Percentiles rank a stretch among this genome's conserved stretches.
Evolutionary conservation across 2,113 vertebrate genomes (phyloP).

Genomic region (Vicugna pacos): DNA sequence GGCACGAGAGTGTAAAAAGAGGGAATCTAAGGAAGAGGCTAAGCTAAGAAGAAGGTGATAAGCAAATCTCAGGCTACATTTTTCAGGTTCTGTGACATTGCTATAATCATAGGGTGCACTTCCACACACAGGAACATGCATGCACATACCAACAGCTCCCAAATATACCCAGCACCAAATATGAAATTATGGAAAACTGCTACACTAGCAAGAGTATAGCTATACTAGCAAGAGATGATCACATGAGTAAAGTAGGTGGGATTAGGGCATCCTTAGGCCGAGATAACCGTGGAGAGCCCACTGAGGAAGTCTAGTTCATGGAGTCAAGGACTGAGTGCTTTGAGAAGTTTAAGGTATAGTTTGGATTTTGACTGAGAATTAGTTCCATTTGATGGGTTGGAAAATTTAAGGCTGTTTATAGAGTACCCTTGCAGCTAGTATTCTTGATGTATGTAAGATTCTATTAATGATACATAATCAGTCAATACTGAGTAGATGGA

Average conservation of each 20-base stretch:
- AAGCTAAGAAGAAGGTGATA: not conserved
- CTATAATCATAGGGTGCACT: not conserved
- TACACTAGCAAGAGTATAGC: not conserved
- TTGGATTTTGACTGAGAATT: not conserved
- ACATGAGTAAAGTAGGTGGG: not conserved
- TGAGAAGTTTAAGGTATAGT: not conserved
- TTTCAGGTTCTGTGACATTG: not conserved
- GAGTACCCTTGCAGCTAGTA: not conserved
- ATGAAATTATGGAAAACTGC: not conserved
- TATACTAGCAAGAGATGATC: not conserved
- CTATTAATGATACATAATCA: not conserved
- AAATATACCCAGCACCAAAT: not conserved
- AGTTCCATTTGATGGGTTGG: not conserved
- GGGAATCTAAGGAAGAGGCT: not conserved
- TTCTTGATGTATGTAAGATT: not conserved
- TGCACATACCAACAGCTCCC: not conserved
- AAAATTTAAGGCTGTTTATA: not conserved
- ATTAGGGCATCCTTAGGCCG: not conserved
- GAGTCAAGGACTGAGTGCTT: not conserved
- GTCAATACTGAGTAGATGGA: not conserved
- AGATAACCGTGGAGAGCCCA: not conserved
- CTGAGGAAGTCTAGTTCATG: not conserved
- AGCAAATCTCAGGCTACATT: not conserved
- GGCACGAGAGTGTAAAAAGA: not conserved
- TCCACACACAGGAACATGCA: not conserved